Base-by-base conservation (phyloP, 2,113 vertebrate species). In the Toxotes chatareus region DNA sequence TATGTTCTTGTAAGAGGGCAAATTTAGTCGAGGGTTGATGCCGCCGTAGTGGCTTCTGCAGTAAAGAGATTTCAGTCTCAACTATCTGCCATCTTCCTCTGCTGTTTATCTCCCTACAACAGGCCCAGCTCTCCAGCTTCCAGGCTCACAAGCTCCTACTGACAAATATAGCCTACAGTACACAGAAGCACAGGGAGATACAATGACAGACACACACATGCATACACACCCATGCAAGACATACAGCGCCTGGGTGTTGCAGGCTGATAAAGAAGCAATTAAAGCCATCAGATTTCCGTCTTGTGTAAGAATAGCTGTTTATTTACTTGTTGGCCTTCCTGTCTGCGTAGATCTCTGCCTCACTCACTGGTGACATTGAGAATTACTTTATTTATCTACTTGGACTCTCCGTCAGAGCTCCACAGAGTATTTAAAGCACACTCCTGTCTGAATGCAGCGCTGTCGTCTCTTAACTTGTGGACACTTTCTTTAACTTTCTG, bases 201-300 rank as follows among this genome's bases (percentile, higher is more conserved):
- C 71, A 76, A 65, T 81, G 70, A 74, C 57, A 63, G 16, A 46
- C 10, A 76, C 79, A 53, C 68, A 56, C 73, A 47, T 49, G 21
- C 77, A 80, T 11, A 34, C 44, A 73, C 61, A 66, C 66, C 27
- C 67, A 70, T 17, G 31, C 60, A 71, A 57, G 55, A 66, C 56
- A 56, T 62, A n/a, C 31, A 42, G 63, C 23, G 60, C 32, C 61
- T 85, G 79, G 59, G 64, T 85, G 79, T 63, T 75, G 32, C 40
- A 59, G 66, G 40, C 84, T 74, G 80, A 89, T 84, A 86, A 83
- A 86, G 80, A 64, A 64, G 67, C 62, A 88, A 83, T 86, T 80
- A 86, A 76, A 86, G 51, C 31, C 72, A 80, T 85, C 76, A 73
- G 76, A 85, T 85, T 73, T 0, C 40, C 36, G 46, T 57, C 66